phyloP scores from a whole-genome alignment of 2,888 invertebrate species.

The Cerceris ruficornis region DNA sequence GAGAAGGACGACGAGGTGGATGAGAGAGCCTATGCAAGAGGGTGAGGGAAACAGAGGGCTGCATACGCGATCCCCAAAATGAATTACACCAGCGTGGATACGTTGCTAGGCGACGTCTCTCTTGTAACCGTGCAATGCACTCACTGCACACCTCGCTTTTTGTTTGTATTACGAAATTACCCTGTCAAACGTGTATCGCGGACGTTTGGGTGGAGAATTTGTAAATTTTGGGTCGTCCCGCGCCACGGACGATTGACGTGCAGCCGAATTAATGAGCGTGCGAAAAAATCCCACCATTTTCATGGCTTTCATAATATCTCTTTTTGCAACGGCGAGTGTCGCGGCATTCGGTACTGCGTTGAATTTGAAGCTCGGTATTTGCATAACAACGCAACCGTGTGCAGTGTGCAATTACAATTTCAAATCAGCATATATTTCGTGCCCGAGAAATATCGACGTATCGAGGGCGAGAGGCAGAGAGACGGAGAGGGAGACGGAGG shows the following conservation, averaged over 20 bases:
- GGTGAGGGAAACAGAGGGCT: slow-evolving; percentile 53
- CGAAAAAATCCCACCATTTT: slow-evolving; percentile 3
- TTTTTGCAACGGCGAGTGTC: slow-evolving; percentile 10
- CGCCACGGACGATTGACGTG: slow-evolving; percentile 26
- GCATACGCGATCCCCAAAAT: slow-evolving; percentile 68
- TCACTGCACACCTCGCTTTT: slow-evolving; percentile 51
- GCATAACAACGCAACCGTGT: slow-evolving; percentile 6
- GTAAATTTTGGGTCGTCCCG: slow-evolving; percentile 45
- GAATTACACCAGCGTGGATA: slow-evolving; percentile 73
- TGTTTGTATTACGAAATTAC: slow-evolving; percentile 64
- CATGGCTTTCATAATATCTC: slow-evolving; percentile 11
- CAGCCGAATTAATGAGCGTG: slow-evolving; percentile 22
- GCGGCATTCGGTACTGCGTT: background rate
- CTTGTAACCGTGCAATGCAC: slow-evolving; percentile 52
- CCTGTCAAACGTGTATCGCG: slow-evolving; percentile 56
- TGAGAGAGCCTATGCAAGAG: slow-evolving; percentile 13
- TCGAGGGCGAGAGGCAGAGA: too few relatives aligned
- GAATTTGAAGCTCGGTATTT: slow-evolving; percentile 11
- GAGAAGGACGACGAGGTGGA: too few relatives aligned
- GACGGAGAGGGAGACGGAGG: background rate
- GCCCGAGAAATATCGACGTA: background rate
- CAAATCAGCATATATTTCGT: background rate
- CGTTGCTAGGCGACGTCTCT: slow-evolving; percentile 71
- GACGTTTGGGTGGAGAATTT: slow-evolving; percentile 33
- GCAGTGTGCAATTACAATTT: slow-evolving; percentile 19